Evolutionary conservation across 2,888 invertebrate species (phyloP), one percentile per base, ranked within the genome.

Genomic region (Scrobipalpa atriplicella): DNA sequence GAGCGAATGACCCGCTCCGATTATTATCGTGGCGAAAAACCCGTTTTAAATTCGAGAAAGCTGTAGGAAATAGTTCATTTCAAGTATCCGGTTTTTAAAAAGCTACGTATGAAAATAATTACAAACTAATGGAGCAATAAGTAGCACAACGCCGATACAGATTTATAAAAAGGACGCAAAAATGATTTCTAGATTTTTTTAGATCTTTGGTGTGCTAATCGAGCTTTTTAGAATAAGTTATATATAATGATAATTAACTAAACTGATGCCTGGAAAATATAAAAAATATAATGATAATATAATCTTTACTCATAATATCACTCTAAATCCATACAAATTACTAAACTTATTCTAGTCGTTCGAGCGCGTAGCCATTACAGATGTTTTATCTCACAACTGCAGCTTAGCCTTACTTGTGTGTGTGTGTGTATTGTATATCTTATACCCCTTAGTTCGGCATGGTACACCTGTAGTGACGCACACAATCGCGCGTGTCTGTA

Each of bases 291-390:
- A 29, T 29, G 29, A 29, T 76, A 77, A 77, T 69, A 76, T 76
- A 80, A 80, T 80, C 78, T 84, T 81, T 85, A 86, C 79, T 85
- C 78, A 78, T 88, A 89, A 87, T 89, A 89, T 88, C 89, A 87
- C 86, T 76, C 71, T 83, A 82, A 82, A 80, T 81, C 78, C 76
- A 76, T 79, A 78, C 75, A 81, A 79, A 82, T 78, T 78, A 81
- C 78, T 75, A 81, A 82, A 78, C 78, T 75, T 81, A 82, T 77
- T 77, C 68, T 74, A 70, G 75, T 56, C 21, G 54, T 11, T 56
- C 5, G 52, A 52, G 52, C 54, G 54, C 11, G 54, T 11, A 0
- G 54, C 21, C n/a, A n/a, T 2, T 47, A 16, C 47, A 11, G 29
- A 29, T 3, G 29, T n/a, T n/a, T n/a, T 5, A 29, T 29, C 29